phyloP scores from a whole-genome alignment of 53 echinoderm and acorn worm species.

The Pentamera pediparva region DNA sequence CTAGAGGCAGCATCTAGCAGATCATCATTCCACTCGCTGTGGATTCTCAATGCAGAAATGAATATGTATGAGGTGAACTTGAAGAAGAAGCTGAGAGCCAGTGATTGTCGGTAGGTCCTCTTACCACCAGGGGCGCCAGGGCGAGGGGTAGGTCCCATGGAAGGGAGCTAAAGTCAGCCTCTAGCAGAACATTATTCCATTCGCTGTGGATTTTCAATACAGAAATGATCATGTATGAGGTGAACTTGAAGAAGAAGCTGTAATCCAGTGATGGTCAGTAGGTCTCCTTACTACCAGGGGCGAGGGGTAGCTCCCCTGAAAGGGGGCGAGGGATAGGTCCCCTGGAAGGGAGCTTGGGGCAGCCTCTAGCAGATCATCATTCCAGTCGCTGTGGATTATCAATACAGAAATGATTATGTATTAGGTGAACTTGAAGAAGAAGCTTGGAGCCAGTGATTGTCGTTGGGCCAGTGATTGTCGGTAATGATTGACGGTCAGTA shows the following conservation, averaged over 20 bases:
- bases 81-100: conserved; percentile 84
- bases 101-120: conserved; percentile 71
- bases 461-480: too few species aligned
- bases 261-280: conserved; percentile 73
- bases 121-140: conserved; percentile 71
- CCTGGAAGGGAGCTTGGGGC: conserved; percentile 44
- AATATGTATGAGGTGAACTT: too few species aligned
- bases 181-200: conserved; percentile 65
- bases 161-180: conserved; percentile 44
- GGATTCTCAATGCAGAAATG: too few species aligned
- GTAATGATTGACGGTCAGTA: too few species aligned
- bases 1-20: conserved; percentile 55
- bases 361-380: conserved; percentile 51
- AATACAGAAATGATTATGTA: too few species aligned
- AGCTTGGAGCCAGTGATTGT: conserved; percentile 69
- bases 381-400: too few species aligned
- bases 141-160: conserved; percentile 54
- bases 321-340: too few species aligned
- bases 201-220: too few species aligned
- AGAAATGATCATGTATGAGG: too few species aligned
- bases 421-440: too few species aligned
- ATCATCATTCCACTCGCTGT: conserved; percentile 63
- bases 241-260: conserved; percentile 96
- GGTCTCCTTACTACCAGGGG: conserved; percentile 71
- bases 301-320: too few species aligned